Base-by-base conservation (phyloP, 2,113 vertebrate genomes). In the Melanerpes aurifrons region DNA sequence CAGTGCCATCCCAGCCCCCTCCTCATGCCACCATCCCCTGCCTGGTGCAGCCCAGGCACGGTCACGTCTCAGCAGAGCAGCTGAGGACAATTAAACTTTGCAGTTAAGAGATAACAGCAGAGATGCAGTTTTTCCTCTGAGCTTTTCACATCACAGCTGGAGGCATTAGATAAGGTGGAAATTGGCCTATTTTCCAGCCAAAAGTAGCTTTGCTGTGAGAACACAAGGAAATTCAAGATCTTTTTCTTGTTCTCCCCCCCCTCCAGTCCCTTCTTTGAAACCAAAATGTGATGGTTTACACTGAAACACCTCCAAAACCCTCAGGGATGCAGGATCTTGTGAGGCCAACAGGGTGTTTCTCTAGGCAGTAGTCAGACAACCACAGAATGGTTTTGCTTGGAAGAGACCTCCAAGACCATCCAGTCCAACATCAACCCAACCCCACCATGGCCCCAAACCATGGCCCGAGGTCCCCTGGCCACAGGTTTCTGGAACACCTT, bases 141-240 rank as follows among this genome's bases (percentile, higher is more conserved):
- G 96, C 91, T 85, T 94, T 96, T 93, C 89, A 43, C 89, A 82
- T 91, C 84, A 14, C 82, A 92, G 95, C 96, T 96, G 96, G 95
- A 95, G 85, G 95, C 91, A 80, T 78, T 83, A 96, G 95, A 96
- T 96, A 96, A 96, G 95, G 95, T 91, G 87, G 92, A 85, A 96
- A 89, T 45, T 89, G 95, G 94, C 94, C 96, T 94, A 91, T 96
- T 96, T 96, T 96, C 83, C 92, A 86, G 64, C 43, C 78, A 13
- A 54, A 88, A 89, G 87, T 43, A 68, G 71, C 73, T 95, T 64
- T 68, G 80, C 59, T 5, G 29, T 0, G 3, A 66, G 74, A 92
- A 93, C 9, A 64, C 5, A 24, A 54, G 5, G 57, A 74, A 90
- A 85, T 71, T 82, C 67, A n/a, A 29, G 95, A 53, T 59, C 78